Conservation (phyloP, 2,797 vertebrate genomes). For the Pogonophryne albipinna region DNA sequence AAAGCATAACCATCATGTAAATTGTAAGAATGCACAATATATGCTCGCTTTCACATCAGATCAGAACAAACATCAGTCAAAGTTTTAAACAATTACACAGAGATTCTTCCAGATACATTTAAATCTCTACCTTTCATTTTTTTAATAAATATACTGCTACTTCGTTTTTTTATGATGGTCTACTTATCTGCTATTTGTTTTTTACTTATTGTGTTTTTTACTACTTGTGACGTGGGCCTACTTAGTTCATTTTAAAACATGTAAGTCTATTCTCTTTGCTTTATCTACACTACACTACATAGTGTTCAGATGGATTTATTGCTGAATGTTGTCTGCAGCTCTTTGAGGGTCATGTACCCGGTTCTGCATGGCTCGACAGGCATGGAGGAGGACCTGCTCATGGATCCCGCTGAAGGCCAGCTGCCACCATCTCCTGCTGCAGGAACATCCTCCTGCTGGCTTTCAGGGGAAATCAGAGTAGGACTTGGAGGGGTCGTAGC, state of each 20-base stretch:
- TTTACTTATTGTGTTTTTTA: too few species aligned
- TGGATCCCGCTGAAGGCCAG: conserved; percentile 50
- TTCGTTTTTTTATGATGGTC: too few species aligned
- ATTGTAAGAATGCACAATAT: neutral
- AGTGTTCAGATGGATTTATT: conserved; percentile 81
- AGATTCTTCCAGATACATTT: neutral
- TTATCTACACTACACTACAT: too few species aligned
- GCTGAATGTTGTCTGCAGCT: conserved; percentile 82
- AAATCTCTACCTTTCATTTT: too few species aligned
- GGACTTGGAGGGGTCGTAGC: conserved; percentile 9
- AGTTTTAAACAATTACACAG: neutral
- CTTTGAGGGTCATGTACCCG: conserved; percentile 83
- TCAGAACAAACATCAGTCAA: neutral
- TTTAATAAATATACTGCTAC: too few species aligned
- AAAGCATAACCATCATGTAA: neutral
- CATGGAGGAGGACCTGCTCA: conserved; percentile 79
- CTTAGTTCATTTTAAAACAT: too few species aligned
- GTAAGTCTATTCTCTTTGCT: too few species aligned
- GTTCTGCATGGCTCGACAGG: conserved; percentile 66
- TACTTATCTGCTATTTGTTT: too few species aligned
- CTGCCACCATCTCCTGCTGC: conserved; percentile 3
- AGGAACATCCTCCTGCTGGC: conserved; percentile 34
- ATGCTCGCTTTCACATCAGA: neutral
- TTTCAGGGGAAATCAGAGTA: conserved; percentile 26
- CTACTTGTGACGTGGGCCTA: too few species aligned